A percentile compares a stretch with the other conserved stretches of the same genome.
These are phyloP conservation scores for Drosophila erecta DNA, from an alignment of 1,140 invertebrate genomes.

Conservation along the genomic window DNA sequence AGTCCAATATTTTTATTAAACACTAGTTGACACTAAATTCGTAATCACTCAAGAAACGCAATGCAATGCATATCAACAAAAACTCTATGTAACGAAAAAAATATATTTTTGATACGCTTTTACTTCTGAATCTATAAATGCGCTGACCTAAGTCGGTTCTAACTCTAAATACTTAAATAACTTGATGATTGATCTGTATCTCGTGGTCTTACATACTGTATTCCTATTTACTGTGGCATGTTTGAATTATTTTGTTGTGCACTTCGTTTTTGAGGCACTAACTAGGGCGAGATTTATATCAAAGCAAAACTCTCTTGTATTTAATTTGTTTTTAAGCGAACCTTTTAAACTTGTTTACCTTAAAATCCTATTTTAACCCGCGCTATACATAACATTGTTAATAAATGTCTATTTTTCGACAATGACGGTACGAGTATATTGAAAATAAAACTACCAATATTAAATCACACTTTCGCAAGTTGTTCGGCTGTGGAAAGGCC, in stretches of 20 bases:
- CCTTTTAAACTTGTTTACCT: conserved; percentile 53
- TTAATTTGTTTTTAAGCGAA: conserved; percentile 68
- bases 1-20: no score
- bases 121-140: conserved; percentile 35
- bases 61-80: not conserved
- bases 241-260: conserved; percentile 56
- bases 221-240: conserved; percentile 55
- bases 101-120: conserved; percentile 69
- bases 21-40: no score
- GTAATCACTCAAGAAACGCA: no score
- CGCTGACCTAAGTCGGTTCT: conserved; percentile 5
- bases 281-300: conserved; percentile 42
- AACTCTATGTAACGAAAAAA: conserved; percentile 1
- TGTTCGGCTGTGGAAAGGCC: not conserved
- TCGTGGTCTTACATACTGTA: conserved; percentile 26
- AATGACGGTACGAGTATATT: conserved; percentile 30
- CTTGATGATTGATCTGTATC: conserved; percentile 8
- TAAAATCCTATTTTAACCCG: conserved; percentile 19
- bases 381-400: conserved; percentile 63
- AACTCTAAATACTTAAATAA: conserved; percentile 12
- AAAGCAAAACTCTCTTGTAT: conserved; percentile 69
- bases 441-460: conserved; percentile 47
- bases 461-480: no score
- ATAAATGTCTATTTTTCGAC: conserved; percentile 49
- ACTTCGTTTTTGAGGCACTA: conserved; percentile 73